Conservation (phyloP, 2,113 vertebrate species). For the Nettapus auritus region DNA sequence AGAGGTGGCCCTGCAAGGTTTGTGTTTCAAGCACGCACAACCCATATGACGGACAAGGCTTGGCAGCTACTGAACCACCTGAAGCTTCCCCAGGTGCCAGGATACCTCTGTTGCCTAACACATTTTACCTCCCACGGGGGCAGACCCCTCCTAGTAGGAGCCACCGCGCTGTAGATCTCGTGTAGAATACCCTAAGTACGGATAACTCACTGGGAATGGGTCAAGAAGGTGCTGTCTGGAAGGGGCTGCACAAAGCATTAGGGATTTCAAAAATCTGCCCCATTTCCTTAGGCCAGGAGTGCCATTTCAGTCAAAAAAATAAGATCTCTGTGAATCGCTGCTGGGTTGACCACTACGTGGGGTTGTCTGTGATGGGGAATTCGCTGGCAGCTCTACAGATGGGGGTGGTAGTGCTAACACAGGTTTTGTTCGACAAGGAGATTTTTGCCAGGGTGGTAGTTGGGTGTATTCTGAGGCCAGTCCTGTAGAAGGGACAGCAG, state of each 20-base stretch:
- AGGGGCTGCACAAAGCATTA: background rate
- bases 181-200: background rate
- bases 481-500: background rate
- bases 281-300: background rate
- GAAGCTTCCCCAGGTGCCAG: background rate
- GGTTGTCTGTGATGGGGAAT: background rate
- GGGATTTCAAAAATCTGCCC: background rate
- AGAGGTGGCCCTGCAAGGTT: background rate
- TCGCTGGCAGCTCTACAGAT: background rate
- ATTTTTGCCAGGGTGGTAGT: background rate
- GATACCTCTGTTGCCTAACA: background rate
- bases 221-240: background rate
- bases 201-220: background rate
- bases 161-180: background rate
- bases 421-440: background rate
- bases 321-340: background rate
- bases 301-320: background rate
- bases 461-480: background rate
- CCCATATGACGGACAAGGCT: fast-evolving
- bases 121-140: background rate
- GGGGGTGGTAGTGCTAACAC: background rate
- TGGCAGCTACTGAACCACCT: background rate
- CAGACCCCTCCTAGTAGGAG: background rate
- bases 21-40: background rate
- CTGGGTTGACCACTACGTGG: background rate